A percentile compares a stretch with the other conserved stretches of the same genome.
Conservation (phyloP, 2,797 vertebrate species). For the Clarias pachynema region DNA sequence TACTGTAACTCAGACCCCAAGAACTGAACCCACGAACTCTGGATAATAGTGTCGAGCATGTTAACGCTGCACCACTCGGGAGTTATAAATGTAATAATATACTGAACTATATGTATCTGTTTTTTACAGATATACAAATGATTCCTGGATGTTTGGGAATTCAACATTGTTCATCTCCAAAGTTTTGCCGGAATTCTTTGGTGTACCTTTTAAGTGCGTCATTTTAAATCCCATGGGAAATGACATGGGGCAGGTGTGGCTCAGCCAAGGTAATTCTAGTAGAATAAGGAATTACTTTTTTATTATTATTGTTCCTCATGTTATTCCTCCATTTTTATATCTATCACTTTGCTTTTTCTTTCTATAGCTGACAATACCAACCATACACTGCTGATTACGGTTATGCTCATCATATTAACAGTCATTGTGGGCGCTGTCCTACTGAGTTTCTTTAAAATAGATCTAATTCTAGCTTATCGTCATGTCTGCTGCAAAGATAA, state of each 20-base stretch:
- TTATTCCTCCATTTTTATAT: neutral
- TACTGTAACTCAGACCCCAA: no score
- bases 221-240: conserved; percentile 2
- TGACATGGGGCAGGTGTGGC: conserved; percentile 26
- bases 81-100: neutral
- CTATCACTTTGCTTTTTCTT: conserved; percentile 2
- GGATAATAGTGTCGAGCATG: no score
- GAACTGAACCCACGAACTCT: no score
- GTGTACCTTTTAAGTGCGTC: conserved; percentile 17
- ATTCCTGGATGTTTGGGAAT: neutral
- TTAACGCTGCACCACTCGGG: no score
- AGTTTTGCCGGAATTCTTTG: conserved; percentile 23
- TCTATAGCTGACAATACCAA: conserved; percentile 13
- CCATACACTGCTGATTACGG: conserved; percentile 3
- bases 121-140: conserved; percentile 6
- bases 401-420: neutral
- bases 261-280: conserved; percentile 36
- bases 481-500: neutral
- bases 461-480: conserved; percentile 45
- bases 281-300: neutral
- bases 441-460: conserved; percentile 45
- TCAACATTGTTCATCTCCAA: conserved; percentile 26
- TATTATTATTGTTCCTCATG: neutral
- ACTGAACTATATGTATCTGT: neutral
- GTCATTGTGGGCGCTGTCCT: conserved; percentile 7